Base-by-base conservation (phyloP, 2,797 vertebrate genomes). In the Cossypha dichroa region DNA sequence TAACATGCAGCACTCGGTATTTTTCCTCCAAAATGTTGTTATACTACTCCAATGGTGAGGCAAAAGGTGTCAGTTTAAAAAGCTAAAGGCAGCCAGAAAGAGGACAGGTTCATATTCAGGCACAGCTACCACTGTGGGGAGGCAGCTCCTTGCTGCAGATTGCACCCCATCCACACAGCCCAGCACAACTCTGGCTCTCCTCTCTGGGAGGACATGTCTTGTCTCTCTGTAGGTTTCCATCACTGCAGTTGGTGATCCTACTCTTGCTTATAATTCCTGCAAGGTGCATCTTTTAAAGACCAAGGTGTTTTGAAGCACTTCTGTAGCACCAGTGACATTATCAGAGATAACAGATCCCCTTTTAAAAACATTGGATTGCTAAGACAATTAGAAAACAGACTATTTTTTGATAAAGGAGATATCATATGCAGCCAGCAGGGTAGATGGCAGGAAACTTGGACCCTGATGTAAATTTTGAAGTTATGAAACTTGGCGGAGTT, bases 91-190 rank as follows among this genome's bases (percentile, higher is more conserved):
- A 75, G 23, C 10, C 40, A 67, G 66, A 68, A 34, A 29, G 9
- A 68, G 25, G 54, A n/a, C 9, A 33, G 41, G 4, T 31, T 34
- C 13, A 10, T 26, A 7, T 3, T 22, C 13, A 36, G 25, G 20
- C n/a, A 20, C 9, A 51, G 48, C 19, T 26, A 14, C 6, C 0
- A 0, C 22, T 1, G 2, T 7, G 28, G 40, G 20, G 41, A 69
- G 22, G 20, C n/a, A 66, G 33, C 5, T 22, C 48, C 34, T 45
- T 12, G 6, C 29, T 40, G 13, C 21, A 26, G 40, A 38, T 0
- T 3, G 31, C 36, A 84, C 22, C 19, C 7, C 0, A 0, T 26
- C 31, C 36, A 8, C 0, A 0, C 15, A 68, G 41, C 33, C 34
- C 29, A 10, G 11, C 2, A 0, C 13, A 51, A 9, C 51, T 23